Evolutionary conservation across 1,140 invertebrate species (phyloP).

Genomic region (Pemphigus obesinymphae): DNA sequence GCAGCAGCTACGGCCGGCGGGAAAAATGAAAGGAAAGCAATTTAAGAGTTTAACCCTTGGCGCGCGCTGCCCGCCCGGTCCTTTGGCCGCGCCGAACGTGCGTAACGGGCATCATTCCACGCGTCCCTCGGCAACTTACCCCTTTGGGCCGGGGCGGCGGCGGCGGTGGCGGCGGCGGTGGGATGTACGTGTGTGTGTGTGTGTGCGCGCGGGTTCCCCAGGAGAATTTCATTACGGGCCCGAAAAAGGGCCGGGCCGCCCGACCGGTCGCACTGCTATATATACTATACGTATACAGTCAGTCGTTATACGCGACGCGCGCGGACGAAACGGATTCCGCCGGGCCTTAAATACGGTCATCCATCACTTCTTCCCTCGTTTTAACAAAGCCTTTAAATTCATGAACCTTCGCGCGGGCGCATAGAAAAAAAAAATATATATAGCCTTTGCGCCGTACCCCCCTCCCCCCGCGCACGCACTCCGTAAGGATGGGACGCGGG

Average conservation of each 20-base stretch:
- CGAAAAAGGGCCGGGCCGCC: neutral
- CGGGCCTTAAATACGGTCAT: constrained; percentile 25
- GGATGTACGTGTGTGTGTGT: too few relatives aligned
- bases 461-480: neutral
- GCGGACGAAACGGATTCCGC: neutral
- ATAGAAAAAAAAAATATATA: neutral
- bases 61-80: neutral
- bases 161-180: neutral
- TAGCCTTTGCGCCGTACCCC: neutral
- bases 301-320: neutral
- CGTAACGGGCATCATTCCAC: too few relatives aligned
- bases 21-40: constrained; percentile 41
- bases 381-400: constrained; percentile 26
- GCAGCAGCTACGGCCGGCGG: neutral
- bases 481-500: neutral
- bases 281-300: too few relatives aligned
- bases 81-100: neutral
- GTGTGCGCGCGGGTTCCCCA: constrained; percentile 23
- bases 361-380: constrained; percentile 31
- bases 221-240: constrained; percentile 31
- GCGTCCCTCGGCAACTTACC: too few relatives aligned
- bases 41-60: constrained; percentile 34
- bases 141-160: neutral
- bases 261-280: constrained; percentile 7
- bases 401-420: neutral